A percentile compares a stretch with the other conserved stretches of the same genome.
Conservation (phyloP, 2,113 vertebrate genomes). For the Myodes glareolus region DNA sequence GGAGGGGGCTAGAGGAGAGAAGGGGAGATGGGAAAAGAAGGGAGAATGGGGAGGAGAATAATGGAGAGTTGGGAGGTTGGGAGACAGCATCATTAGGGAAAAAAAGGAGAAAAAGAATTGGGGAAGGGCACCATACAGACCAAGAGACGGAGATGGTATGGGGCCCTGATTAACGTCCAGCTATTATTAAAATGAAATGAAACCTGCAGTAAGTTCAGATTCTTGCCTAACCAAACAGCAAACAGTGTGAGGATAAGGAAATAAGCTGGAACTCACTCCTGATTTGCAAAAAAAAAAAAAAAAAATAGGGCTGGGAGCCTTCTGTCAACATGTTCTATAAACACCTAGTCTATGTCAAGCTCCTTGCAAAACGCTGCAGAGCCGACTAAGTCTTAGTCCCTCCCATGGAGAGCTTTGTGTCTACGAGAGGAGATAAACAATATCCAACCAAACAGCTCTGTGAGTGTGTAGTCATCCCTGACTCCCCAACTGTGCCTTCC, state of each 20-base stretch:
- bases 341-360: not conserved
- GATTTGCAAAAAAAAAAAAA: conserved; percentile 71
- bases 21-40: not conserved
- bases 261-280: conserved; percentile 31
- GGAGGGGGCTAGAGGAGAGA: too few species aligned
- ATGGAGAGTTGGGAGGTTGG: not conserved
- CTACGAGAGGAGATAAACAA: not conserved
- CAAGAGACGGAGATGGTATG: not conserved
- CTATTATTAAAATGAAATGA: conserved; percentile 51
- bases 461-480: not conserved
- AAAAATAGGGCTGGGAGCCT: not conserved
- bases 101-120: not conserved
- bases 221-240: conserved; percentile 50
- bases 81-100: not conserved
- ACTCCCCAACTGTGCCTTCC: not conserved
- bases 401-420: not conserved
- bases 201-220: conserved; percentile 46
- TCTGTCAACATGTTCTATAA: not conserved
- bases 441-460: accelerated
- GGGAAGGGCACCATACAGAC: not conserved
- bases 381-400: not conserved
- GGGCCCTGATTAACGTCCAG: conserved; percentile 43
- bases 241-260: conserved; percentile 3
- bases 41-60: too few species aligned
- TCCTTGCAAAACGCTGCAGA: not conserved